Percentiles rank a stretch among this genome's conserved stretches.
Evolutionary conservation across 2,797 vertebrate genomes (phyloP).

Genomic region (Gorsachius magnificus): DNA sequence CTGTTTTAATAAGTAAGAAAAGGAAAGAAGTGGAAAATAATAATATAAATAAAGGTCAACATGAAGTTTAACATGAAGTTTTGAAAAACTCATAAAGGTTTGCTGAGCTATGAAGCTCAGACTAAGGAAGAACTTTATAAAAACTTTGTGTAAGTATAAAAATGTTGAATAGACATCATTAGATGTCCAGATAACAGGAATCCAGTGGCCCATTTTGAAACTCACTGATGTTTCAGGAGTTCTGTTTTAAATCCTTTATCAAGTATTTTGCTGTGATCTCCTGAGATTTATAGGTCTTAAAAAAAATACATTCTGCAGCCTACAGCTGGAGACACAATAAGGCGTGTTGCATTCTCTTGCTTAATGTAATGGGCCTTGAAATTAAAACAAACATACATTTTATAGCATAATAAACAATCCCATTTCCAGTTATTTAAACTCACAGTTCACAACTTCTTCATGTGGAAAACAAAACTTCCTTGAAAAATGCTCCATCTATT

Average conservation of each 20-base stretch:
- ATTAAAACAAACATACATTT: conserved; percentile 66
- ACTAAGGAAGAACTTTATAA: neutral
- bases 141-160: neutral
- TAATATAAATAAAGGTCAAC: neutral
- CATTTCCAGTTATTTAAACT: conserved; percentile 26
- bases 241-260: conserved; percentile 25
- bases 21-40: neutral
- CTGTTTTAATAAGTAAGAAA: neutral
- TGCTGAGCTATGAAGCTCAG: neutral
- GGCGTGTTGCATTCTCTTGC: conserved; percentile 11
- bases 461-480: neutral
- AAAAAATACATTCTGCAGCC: neutral
- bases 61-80: neutral
- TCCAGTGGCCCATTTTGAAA: neutral
- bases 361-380: conserved; percentile 73
- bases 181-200: neutral
- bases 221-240: conserved; percentile 14
- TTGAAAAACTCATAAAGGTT: neutral
- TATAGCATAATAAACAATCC: conserved; percentile 38
- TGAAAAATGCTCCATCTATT: neutral
- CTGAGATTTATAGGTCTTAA: neutral
- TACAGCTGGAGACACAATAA: neutral
- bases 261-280: conserved; percentile 1
- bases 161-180: neutral
- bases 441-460: neutral